Percentiles rank a stretch among this genome's conserved stretches.
phyloP scores from a whole-genome alignment of 2,797 vertebrate species.

The Poecilia picta region DNA sequence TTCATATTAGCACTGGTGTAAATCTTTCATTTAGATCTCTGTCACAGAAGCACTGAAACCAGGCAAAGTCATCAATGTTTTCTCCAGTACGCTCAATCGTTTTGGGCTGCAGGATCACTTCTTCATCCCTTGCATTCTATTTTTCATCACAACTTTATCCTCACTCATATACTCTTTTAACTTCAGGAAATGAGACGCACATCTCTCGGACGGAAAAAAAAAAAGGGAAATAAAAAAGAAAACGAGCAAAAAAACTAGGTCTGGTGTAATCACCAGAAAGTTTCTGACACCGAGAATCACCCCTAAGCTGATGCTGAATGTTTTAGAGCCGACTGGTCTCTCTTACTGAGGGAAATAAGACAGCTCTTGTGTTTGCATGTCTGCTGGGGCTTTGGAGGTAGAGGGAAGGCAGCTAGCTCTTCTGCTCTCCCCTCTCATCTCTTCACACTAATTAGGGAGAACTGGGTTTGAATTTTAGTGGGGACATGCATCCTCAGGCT shows the following conservation, averaged over 20 bases:
- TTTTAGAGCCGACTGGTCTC: conserved; percentile 64
- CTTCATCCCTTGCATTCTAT: conserved; percentile 58
- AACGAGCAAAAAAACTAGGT: conserved; percentile 39
- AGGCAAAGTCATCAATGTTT: conserved; percentile 63
- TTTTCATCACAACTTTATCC: conserved; percentile 75
- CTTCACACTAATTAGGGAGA: conserved; percentile 73
- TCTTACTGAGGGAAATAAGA: conserved; percentile 62
- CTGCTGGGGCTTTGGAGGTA: conserved; percentile 63
- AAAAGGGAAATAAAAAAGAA: background rate
- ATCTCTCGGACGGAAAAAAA: conserved; percentile 17
- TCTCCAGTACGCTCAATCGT: conserved; percentile 51
- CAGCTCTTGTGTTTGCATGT: conserved; percentile 64
- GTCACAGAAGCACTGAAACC: conserved; percentile 47
- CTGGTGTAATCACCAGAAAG: conserved; percentile 69
- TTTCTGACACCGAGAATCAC: conserved; percentile 71
- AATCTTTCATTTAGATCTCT: conserved; percentile 60
- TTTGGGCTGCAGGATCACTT: conserved; percentile 60
- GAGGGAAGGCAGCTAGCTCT: conserved; percentile 61
- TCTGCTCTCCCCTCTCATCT: conserved; percentile 70
- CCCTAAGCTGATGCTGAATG: conserved; percentile 74
- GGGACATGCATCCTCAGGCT: conserved; percentile 49
- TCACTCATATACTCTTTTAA: conserved; percentile 68
- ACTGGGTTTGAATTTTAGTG: conserved; percentile 54
- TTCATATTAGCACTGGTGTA: conserved; percentile 49
- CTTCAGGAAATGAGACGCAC: conserved; percentile 63